phyloP scores from a whole-genome alignment of 2,797 vertebrate species.

The Otus scops region DNA sequence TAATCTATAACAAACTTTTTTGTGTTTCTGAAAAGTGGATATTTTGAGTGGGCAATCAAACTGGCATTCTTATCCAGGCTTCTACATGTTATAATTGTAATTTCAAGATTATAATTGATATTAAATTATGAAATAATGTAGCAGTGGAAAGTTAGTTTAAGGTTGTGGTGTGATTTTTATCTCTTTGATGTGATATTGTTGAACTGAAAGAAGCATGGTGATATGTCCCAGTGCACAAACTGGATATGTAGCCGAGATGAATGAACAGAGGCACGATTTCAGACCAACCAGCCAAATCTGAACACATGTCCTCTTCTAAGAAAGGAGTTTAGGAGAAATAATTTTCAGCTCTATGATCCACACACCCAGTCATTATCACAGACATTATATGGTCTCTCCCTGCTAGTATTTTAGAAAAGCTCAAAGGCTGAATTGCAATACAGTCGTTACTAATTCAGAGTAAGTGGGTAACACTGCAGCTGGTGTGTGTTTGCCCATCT shows the following conservation, averaged over 20 bases:
- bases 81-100: slow-evolving; percentile 4
- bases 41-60: slow-evolving; percentile 37
- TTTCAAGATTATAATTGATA: slow-evolving; percentile 34
- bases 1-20: slow-evolving; percentile 14
- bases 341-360: slow-evolving; percentile 36
- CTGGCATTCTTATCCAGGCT: slow-evolving; percentile 16
- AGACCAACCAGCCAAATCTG: slow-evolving; percentile 32
- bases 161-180: neutral
- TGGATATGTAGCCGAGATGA: neutral
- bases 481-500: slow-evolving; percentile 63
- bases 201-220: neutral
- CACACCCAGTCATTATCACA: slow-evolving; percentile 46
- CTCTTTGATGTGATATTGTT: neutral
- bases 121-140: slow-evolving; percentile 59
- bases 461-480: slow-evolving; percentile 55
- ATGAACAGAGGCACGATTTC: neutral
- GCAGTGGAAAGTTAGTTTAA: slow-evolving; percentile 28
- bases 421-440: slow-evolving; percentile 37
- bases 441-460: slow-evolving; percentile 26
- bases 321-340: slow-evolving; percentile 38
- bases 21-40: slow-evolving; percentile 37
- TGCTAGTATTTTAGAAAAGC: slow-evolving; percentile 35
- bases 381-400: slow-evolving; percentile 49
- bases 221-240: neutral
- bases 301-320: slow-evolving; percentile 41